Base-by-base conservation (phyloP, 1,140 invertebrate genomes). In the Cydia strobilella region DNA sequence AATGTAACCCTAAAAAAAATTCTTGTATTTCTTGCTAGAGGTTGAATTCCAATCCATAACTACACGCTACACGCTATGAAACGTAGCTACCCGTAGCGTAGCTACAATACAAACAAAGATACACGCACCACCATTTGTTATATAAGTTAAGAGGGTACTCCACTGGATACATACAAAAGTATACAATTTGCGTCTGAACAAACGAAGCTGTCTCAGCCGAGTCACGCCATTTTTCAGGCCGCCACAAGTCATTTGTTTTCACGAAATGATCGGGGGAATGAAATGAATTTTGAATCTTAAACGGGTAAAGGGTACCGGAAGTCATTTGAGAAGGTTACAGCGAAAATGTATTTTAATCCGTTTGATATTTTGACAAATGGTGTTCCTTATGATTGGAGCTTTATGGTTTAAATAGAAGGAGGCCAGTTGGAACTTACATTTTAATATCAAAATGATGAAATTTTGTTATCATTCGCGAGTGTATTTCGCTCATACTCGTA, bases 261-360 rank as follows among this genome's bases (percentile, higher is more conserved):
- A 23, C 54, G 20, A 59, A 59, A 59, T 59, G 54, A 59, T 59
- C 42, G 42, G 18, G 54, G 18, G 20, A 59, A 59, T 59, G 54
- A 59, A 59, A 59, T 59, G 20, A 59, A 59, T 23, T 59, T 59
- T 59, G 54, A 59, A 59, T 59, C 54, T 59, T 23, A 59, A 59
- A 59, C 54, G 20, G 54, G 54, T 23, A 59, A 59, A 59, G 54
- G 54, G 54, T 12, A 20, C 18, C 7, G 54, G 20, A 59, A 59
- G 54, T 59, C 54, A 59, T 10, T 59, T 59, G 7, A 23, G 20
- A 59, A 3, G 18, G 18, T 59, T 59, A 23, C 54, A 59, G 20
- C 10, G 5, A 23, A 59, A 59, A 54, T 54, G 10, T 4, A 12
- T 20, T 59, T 59, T 20, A 23, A 59, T 2, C n/a, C 20, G 18